Percentiles rank a stretch among this genome's conserved stretches.
These are phyloP conservation scores for Esox lucius DNA, from an alignment of 2,797 vertebrate species.

Conservation along the genomic window DNA sequence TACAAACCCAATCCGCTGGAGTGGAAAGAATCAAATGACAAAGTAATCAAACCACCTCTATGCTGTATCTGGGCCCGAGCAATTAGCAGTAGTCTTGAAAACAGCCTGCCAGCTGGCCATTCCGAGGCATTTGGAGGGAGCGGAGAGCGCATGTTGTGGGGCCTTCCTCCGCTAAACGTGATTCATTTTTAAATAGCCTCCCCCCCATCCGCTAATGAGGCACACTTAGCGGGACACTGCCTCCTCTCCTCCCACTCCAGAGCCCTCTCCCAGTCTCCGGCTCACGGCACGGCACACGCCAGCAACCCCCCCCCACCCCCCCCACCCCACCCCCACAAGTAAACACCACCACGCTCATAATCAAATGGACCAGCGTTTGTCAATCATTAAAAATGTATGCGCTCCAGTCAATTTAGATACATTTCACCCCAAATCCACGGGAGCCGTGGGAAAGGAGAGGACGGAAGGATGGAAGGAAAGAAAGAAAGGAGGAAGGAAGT, in stretches of 20 bases:
- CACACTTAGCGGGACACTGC: slow-evolving; percentile 51
- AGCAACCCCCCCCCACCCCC: slow-evolving; percentile 16
- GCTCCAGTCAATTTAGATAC: slow-evolving; percentile 45
- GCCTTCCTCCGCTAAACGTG: slow-evolving; percentile 32
- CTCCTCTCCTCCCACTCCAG: slow-evolving; percentile 49
- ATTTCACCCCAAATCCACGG: slow-evolving; percentile 40
- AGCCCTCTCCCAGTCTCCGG: slow-evolving; percentile 33
- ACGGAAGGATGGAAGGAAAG: slow-evolving; percentile 19
- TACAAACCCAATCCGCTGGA: slow-evolving; percentile 16
- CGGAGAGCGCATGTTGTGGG: slow-evolving; percentile 38
- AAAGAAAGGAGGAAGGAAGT: slow-evolving; percentile 16
- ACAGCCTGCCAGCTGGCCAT: slow-evolving; percentile 60
- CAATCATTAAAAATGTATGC: slow-evolving; percentile 61
- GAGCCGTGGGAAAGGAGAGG: slow-evolving; percentile 39
- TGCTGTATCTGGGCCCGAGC: slow-evolving; percentile 41
- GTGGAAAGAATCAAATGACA: slow-evolving; percentile 60
- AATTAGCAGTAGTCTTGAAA: slow-evolving; percentile 46
- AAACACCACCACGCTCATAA: slow-evolving; percentile 48
- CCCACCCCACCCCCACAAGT: slow-evolving; percentile 36
- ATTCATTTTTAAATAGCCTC: slow-evolving; percentile 59
- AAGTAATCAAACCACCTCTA: slow-evolving; percentile 66
- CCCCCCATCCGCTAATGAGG: slow-evolving; percentile 60
- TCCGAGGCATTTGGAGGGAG: slow-evolving; percentile 49
- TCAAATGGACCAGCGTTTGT: slow-evolving; percentile 60
- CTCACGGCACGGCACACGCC: slow-evolving; percentile 2